Conservation (phyloP, 1,140 invertebrate genomes). For the Paracyclopina nana region DNA sequence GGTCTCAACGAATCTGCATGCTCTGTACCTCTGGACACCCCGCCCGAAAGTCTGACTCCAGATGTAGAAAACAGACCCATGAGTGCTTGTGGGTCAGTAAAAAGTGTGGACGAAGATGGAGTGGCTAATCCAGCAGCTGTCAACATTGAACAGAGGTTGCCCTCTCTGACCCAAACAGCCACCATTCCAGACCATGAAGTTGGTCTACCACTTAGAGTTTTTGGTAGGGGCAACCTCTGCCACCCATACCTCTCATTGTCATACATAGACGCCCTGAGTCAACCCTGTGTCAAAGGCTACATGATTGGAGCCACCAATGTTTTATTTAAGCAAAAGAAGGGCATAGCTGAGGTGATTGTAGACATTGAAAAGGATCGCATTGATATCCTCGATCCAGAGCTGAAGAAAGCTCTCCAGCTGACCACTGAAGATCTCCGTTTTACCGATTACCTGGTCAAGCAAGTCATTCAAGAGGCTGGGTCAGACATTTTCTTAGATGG, state of each 20-base stretch:
- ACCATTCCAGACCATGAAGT: neutral
- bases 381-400: slow-evolving; percentile 62
- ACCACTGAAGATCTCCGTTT: slow-evolving; percentile 90
- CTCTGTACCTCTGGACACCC: slow-evolving; percentile 24
- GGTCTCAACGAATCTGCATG: slow-evolving; percentile 64
- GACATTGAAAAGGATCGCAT: slow-evolving; percentile 59
- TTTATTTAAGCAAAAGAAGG: slow-evolving; percentile 82
- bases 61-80: neutral
- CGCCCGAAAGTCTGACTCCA: neutral
- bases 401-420: slow-evolving; percentile 58
- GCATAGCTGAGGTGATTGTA: slow-evolving; percentile 75
- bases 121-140: neutral
- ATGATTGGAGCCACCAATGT: slow-evolving; percentile 92
- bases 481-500: slow-evolving; percentile 24
- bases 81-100: neutral
- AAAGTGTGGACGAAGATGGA: neutral
- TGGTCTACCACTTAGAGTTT: slow-evolving; percentile 14
- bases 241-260: slow-evolving; percentile 88
- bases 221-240: slow-evolving; percentile 59
- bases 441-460: slow-evolving; percentile 73
- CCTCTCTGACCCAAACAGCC: neutral
- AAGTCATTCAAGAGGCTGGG: slow-evolving; percentile 32
- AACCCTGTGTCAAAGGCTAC: slow-evolving; percentile 71
- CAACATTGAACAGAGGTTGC: neutral
- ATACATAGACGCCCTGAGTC: slow-evolving; percentile 74